Evolutionary conservation across 2,113 vertebrate genomes (phyloP), one percentile per base, ranked within the genome.

Genomic region (Chionis minor): DNA sequence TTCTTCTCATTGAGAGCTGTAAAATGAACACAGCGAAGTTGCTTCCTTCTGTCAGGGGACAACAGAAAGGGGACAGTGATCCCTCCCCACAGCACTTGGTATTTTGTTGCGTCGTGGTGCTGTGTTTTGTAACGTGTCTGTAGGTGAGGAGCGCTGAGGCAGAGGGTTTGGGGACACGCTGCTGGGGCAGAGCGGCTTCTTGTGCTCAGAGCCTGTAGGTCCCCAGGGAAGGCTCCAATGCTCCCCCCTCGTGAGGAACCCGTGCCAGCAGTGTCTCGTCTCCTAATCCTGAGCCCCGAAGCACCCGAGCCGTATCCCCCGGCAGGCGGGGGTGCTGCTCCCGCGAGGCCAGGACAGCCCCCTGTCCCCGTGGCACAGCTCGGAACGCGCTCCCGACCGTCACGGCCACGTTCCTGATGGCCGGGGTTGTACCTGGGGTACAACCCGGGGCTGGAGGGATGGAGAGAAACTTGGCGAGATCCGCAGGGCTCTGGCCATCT

Each of bases 391-490:
- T 38, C 65, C 74, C 3, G 0, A 9, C 10, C 9, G 26, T 5
- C 74, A 14, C 71, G 16, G n/a, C 51, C 22, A 0, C 0, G 0
- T 1, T 47, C 8, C 72, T 22, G 9, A 4, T 6, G n/a, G 44
- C 12, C 22, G 35, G 14, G 33, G 0, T 1, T 4, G 12, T 16
- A 8, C 0, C 49, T 20, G 58, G 32, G n/a, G 6, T 30, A 19
- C 70, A 32, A 35, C 4, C 27, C 21, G 62, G 61, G 4, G 66
- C 66, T 44, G 40, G 8, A 18, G 35, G 56, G 32, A 3, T 27
- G 49, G 11, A n/a, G 32, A 38, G 55, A 19, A 42, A 1, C 20
- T 12, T 3, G 0, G 3, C 19, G 69, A 55, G 59, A 14, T 7
- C 38, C 35, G n/a, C 23, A 20, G 42, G 40, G 23, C 27, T 83